A percentile compares a stretch with the other conserved stretches of the same genome.
These are phyloP conservation scores for Bradypus variegatus DNA, from an alignment of 2,797 vertebrate genomes.

Conservation along the genomic window DNA sequence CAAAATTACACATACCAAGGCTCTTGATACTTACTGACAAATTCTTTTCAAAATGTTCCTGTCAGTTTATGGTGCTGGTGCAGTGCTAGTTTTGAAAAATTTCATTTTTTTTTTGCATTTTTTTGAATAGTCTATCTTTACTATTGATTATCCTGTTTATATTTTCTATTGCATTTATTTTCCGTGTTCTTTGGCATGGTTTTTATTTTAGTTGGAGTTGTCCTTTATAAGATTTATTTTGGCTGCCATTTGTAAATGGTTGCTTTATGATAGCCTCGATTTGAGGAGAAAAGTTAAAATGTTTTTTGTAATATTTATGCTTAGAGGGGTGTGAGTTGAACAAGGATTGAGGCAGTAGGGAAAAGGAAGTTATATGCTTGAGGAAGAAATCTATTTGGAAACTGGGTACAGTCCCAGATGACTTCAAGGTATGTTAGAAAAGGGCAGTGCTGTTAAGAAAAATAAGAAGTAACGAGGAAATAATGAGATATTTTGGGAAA, in stretches of 20 bases:
- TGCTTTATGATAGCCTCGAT: slow-evolving; percentile 23
- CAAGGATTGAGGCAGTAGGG: neutral
- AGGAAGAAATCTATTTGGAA: slow-evolving; percentile 24
- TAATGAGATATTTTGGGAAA: neutral
- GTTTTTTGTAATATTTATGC: neutral
- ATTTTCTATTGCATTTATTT: slow-evolving; percentile 28
- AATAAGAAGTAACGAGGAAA: neutral
- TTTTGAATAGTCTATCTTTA: slow-evolving; percentile 19
- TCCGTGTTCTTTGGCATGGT: slow-evolving; percentile 20
- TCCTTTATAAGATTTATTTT: slow-evolving; percentile 37
- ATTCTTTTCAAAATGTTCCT: slow-evolving; percentile 22
- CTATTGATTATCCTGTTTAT: neutral
- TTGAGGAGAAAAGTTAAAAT: slow-evolving; percentile 37
- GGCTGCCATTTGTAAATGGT: slow-evolving; percentile 17
- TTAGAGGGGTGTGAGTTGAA: neutral
- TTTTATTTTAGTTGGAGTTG: slow-evolving; percentile 7
- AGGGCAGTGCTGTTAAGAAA: neutral
- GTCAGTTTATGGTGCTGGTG: slow-evolving; percentile 3
- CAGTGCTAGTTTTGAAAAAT: slow-evolving; percentile 20
- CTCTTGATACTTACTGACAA: neutral
- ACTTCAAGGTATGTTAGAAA: slow-evolving; percentile 1
- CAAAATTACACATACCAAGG: slow-evolving; percentile 13
- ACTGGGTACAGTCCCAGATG: neutral
- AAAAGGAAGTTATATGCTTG: slow-evolving; percentile 32
- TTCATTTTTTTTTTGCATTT: slow-evolving; percentile 21